Evolutionary conservation across 37 sponge, comb jelly and placozoan species (phyloP).

Genomic region (Hexactinellida sp.): DNA sequence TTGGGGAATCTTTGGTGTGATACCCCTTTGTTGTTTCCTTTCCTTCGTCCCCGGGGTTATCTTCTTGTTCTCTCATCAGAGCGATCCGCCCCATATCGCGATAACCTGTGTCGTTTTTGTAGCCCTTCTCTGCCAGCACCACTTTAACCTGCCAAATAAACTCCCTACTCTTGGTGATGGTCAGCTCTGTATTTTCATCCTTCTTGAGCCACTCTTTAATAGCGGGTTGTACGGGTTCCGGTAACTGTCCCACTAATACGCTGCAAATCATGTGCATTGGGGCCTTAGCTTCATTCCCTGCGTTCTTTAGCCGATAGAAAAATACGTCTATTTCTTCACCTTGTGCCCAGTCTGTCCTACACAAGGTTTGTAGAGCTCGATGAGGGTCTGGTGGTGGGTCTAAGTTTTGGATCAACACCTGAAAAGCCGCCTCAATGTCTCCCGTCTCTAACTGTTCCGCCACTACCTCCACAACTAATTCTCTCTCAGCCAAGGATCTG

Average conservation of each 20-base stretch:
- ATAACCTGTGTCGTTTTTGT: background rate
- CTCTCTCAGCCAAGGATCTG: background rate
- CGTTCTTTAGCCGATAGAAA: constrained; percentile 6
- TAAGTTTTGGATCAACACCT: background rate
- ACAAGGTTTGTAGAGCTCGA: constrained; percentile 11
- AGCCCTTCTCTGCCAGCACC: background rate
- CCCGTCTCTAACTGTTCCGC: background rate
- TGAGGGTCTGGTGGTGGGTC: background rate
- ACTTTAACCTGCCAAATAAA: background rate
- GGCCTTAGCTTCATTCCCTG: constrained; percentile 13
- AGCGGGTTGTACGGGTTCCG: background rate
- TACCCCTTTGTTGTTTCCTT: background rate
- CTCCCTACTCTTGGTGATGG: background rate
- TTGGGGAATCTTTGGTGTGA: background rate
- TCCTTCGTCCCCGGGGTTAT: background rate
- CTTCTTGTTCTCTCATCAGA: background rate
- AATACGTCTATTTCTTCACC: constrained; percentile 10
- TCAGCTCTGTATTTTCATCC: background rate
- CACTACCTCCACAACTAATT: background rate
- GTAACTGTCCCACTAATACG: background rate
- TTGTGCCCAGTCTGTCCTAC: background rate
- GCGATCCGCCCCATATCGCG: too few relatives aligned
- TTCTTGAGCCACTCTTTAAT: constrained; percentile 11
- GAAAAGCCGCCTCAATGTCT: background rate
- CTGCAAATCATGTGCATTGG: background rate